Percentiles rank a stretch among this genome's conserved stretches.
phyloP scores from a whole-genome alignment of 2,113 vertebrate genomes.

The Scomber colias region DNA sequence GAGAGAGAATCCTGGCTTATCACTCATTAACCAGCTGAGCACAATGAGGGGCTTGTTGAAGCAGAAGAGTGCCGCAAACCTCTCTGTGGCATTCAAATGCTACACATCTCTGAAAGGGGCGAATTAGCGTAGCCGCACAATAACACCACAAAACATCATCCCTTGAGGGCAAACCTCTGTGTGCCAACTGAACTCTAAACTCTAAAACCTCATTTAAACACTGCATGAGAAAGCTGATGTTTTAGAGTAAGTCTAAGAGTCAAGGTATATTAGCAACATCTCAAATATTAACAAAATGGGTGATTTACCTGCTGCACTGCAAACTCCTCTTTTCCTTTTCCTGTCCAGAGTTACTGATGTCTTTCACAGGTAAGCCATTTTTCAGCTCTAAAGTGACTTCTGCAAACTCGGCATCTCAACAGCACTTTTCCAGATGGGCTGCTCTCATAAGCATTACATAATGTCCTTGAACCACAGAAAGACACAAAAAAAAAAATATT shows the following conservation, averaged over 20 bases:
- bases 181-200: too few relatives aligned
- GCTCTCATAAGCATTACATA: conserved; percentile 77
- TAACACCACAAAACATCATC: conserved; percentile 9
- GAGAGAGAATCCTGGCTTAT: conserved; percentile 52
- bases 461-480: conserved; percentile 74
- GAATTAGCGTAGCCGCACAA: conserved; percentile 14
- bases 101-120: conserved; percentile 38
- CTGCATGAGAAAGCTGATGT: background rate
- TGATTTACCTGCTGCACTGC: conserved; percentile 1
- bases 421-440: conserved; percentile 76
- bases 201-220: background rate
- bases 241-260: background rate
- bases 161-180: background rate
- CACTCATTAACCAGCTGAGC: conserved; percentile 62
- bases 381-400: conserved; percentile 54
- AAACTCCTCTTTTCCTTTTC: conserved; percentile 25
- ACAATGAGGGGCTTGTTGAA: conserved; percentile 67
- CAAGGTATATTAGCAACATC: background rate
- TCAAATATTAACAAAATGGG: background rate
- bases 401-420: conserved; percentile 69
- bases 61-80: conserved; percentile 2
- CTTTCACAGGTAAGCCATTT: conserved; percentile 56
- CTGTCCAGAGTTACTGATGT: conserved; percentile 50
- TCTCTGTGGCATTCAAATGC: conserved; percentile 40
- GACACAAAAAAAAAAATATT: conserved; percentile 60